These are phyloP conservation scores for Pristis pectinata DNA, from an alignment of 2,797 vertebrate genomes.

Conservation along the genomic window DNA sequence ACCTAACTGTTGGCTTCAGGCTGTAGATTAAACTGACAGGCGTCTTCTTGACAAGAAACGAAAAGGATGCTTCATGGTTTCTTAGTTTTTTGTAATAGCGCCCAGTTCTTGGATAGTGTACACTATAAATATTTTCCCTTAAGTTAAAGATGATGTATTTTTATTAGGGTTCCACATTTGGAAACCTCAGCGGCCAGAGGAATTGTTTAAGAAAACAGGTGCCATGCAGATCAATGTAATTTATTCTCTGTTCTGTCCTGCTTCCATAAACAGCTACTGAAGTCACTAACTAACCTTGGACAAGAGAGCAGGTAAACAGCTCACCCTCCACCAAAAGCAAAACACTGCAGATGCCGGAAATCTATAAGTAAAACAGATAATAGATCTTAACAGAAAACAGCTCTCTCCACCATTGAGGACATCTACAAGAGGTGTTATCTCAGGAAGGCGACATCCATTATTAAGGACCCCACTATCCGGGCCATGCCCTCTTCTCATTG, in stretches of 20 bases:
- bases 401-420: too few relatives aligned
- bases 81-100: slow-evolving; percentile 39
- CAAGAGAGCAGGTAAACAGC: slow-evolving; percentile 40
- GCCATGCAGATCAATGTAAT: not conserved
- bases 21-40: slow-evolving; percentile 80
- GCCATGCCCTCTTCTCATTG: too few relatives aligned
- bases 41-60: slow-evolving; percentile 51
- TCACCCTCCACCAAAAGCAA: slow-evolving; percentile 39
- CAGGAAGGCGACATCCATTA: too few relatives aligned
- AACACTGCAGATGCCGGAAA: too few relatives aligned
- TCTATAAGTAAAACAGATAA: too few relatives aligned
- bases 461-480: too few relatives aligned
- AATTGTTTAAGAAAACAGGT: not conserved
- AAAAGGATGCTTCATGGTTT: slow-evolving; percentile 52
- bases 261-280: not conserved
- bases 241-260: slow-evolving; percentile 16
- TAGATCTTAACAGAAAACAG: too few relatives aligned
- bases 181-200: not conserved
- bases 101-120: slow-evolving; percentile 28
- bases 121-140: slow-evolving; percentile 22
- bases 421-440: too few relatives aligned
- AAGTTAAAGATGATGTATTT: slow-evolving; percentile 31
- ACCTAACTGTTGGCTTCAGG: slow-evolving; percentile 65
- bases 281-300: not conserved
- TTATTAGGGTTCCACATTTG: not conserved